phyloP scores from a whole-genome alignment of 2,113 vertebrate species.

The Anser brachyrhynchus region DNA sequence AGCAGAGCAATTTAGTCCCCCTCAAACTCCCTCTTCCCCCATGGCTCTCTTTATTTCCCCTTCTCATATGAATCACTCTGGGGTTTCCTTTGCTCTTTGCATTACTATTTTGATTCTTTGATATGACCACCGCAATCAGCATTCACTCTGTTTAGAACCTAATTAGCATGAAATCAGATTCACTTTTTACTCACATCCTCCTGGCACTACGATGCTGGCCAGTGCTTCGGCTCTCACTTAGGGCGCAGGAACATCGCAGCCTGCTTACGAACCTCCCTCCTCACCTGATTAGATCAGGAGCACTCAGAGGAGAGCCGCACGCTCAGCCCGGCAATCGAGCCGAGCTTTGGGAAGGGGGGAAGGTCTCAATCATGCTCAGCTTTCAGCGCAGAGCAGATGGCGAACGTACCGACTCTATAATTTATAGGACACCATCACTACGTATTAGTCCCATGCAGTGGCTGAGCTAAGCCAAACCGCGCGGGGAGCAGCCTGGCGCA shows the following conservation, averaged over 20 bases:
- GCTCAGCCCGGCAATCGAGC: conserved; percentile 14
- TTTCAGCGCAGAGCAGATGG: conserved; percentile 44
- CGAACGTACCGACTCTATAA: not conserved
- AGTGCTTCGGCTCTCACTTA: not conserved
- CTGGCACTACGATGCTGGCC: not conserved
- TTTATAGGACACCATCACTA: conserved; percentile 61
- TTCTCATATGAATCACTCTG: conserved; percentile 62
- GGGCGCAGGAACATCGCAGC: conserved; percentile 23
- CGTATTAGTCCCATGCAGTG: conserved; percentile 19
- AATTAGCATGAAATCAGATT: conserved; percentile 57
- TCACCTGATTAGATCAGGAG: conserved; percentile 66
- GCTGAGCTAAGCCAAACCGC: not conserved
- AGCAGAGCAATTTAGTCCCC: conserved; percentile 39
- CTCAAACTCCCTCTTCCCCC: conserved; percentile 47
- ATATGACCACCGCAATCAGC: conserved; percentile 54
- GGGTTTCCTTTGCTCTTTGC: conserved; percentile 62
- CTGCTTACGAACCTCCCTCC: conserved; percentile 44
- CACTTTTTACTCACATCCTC: conserved; percentile 31
- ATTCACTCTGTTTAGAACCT: conserved; percentile 9
- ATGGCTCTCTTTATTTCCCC: conserved; percentile 38
- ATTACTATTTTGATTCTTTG: conserved; percentile 50
- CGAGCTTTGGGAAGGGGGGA: conserved; percentile 38
- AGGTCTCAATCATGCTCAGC: conserved; percentile 51
- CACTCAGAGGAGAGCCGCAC: conserved; percentile 21
- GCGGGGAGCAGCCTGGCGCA: not conserved